Percentiles rank a stretch among this genome's conserved stretches.
These are phyloP conservation scores for Scortum barcoo DNA, from an alignment of 2,113 vertebrate genomes.

Conservation along the genomic window DNA sequence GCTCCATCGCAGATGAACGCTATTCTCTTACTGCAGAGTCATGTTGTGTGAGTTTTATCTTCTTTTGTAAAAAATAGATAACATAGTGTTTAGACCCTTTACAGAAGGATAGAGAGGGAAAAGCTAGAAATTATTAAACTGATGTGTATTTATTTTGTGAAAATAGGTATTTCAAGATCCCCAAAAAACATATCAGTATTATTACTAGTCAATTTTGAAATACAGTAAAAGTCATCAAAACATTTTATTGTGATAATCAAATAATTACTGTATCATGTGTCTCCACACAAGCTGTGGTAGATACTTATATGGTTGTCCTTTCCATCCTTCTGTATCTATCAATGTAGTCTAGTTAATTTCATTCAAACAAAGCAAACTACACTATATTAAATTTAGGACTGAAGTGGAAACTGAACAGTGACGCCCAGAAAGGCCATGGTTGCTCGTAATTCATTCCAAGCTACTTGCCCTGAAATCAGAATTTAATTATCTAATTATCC, in stretches of 20 bases:
- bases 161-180: neutral
- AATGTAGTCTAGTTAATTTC: neutral
- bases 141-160: neutral
- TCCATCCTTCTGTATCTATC: slow-evolving; percentile 14
- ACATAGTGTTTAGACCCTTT: neutral
- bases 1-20: slow-evolving; percentile 31
- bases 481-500: slow-evolving; percentile 9
- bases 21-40: slow-evolving; percentile 31
- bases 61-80: slow-evolving; percentile 2
- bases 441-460: neutral
- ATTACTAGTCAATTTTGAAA: neutral
- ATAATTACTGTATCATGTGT: neutral
- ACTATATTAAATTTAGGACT: slow-evolving; percentile 3
- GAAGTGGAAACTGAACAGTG: neutral
- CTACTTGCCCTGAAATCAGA: neutral
- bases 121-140: neutral
- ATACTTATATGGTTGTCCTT: neutral
- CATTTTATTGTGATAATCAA: neutral
- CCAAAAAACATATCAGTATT: neutral
- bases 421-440: slow-evolving; percentile 20
- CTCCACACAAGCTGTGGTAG: neutral
- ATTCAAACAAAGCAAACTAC: neutral
- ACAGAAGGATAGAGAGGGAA: slow-evolving; percentile 2
- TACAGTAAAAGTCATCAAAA: neutral
- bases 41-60: slow-evolving; percentile 11